phyloP scores from a whole-genome alignment of 2,888 invertebrate species.

The Cataglyphis livida region DNA sequence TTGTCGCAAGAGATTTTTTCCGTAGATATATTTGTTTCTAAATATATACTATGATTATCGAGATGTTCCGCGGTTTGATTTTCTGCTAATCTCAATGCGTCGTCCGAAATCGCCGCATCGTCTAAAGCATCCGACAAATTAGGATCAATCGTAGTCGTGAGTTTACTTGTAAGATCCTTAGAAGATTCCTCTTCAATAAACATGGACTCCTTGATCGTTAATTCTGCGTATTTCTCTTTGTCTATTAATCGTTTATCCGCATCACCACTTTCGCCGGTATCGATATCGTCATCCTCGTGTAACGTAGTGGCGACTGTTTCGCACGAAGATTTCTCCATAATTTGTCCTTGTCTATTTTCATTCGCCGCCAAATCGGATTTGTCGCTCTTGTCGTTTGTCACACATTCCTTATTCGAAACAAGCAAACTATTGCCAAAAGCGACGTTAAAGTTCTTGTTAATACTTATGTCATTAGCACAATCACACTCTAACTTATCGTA shows the following conservation, averaged over 20 bases:
- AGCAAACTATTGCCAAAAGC: not conserved
- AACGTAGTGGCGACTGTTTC: not conserved
- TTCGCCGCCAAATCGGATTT: not conserved
- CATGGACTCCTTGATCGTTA: slow-evolving; percentile 17
- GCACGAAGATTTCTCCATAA: not conserved
- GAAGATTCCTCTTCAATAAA: slow-evolving; percentile 30
- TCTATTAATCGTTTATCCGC: not conserved
- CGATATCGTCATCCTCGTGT: not conserved
- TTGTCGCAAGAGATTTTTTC: slow-evolving; percentile 36
- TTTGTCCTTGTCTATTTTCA: not conserved
- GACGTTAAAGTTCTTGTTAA: not conserved
- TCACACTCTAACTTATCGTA: not conserved
- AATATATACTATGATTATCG: not conserved
- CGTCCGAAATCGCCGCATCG: slow-evolving; percentile 13
- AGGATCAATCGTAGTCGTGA: slow-evolving; percentile 23
- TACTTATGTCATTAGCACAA: not conserved
- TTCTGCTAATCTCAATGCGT: slow-evolving; percentile 10
- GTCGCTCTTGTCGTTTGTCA: not conserved
- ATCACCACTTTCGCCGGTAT: not conserved
- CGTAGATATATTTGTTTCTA: slow-evolving; percentile 7
- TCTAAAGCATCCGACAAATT: slow-evolving; percentile 26
- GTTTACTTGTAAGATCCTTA: slow-evolving; percentile 24
- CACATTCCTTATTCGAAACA: slow-evolving; percentile 13
- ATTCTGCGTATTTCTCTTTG: not conserved
- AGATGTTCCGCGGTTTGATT: not conserved